Conservation (phyloP, 2,888 invertebrate genomes). For the Meghimatium bilineatum region DNA sequence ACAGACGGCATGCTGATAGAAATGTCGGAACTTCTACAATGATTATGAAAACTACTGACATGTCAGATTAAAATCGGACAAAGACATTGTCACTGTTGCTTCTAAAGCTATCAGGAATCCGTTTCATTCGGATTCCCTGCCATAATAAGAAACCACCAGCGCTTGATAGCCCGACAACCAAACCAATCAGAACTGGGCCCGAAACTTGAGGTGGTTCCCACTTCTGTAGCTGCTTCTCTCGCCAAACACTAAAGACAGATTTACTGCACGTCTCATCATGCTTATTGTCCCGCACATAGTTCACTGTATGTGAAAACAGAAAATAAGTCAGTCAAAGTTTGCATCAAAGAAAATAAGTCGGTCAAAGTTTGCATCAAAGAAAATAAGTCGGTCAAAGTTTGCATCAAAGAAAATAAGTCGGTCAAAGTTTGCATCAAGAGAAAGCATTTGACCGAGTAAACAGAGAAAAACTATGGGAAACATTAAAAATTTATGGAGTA, state of each 20-base stretch:
- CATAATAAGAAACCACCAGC: constrained; percentile 50
- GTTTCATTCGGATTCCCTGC: constrained; percentile 50
- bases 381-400: no score
- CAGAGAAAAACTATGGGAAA: no score
- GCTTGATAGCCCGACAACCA: constrained; percentile 49
- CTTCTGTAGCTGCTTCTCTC: constrained; percentile 46
- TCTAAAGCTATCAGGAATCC: constrained; percentile 42
- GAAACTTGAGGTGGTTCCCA: constrained; percentile 50
- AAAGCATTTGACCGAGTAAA: no score
- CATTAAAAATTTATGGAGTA: no score
- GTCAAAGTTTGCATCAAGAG: no score
- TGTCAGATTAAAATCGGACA: constrained; percentile 37
- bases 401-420: no score
- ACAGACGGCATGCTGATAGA: no score
- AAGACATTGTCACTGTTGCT: constrained; percentile 49
- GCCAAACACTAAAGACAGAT: constrained; percentile 52
- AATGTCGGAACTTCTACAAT: no score
- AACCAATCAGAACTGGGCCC: constrained; percentile 53
- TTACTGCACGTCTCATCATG: constrained; percentile 46
- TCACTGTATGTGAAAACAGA: not conserved
- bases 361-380: no score
- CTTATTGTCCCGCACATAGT: constrained; percentile 18
- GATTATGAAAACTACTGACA: no score
- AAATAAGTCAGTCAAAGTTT: no score
- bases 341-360: no score